Evolutionary conservation across 1,140 invertebrate species (phyloP), one percentile per base, ranked within the genome.

Genomic region (Brachionus angularis): DNA sequence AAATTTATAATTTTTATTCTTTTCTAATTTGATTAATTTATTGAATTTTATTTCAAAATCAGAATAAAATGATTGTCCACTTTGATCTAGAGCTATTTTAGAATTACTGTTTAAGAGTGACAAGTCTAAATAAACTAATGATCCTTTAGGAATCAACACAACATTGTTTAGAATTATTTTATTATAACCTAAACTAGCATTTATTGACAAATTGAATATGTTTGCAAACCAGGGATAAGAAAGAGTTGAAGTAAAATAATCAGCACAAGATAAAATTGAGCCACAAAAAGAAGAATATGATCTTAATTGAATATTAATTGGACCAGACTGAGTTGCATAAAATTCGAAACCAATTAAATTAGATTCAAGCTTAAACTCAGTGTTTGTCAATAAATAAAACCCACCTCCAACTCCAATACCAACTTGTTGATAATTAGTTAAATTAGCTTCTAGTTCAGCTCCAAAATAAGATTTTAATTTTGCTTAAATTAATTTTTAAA

Each of bases 1-100:
- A 55, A 55, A 55, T 55, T 31, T 55, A n/a, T 34, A 55, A 55
- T 55, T 55, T 55, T 55, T 55, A 33, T 33, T 55, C 33, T 55
- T 12, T n/a, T 55, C 34, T 16, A 55, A 33, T 4, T 31, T 27
- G 3, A n/a, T 34, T 10, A 55, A 55, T 33, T 8, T 55, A n/a
- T 27, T 16, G 21, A 16, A 31, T 33, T 23, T 27, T 3, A 55
- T 4, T 10, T 14, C 21, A 34, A 16, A 55, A 18, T 55, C 52
- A 10, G 52, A 55, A 33, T 34, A 55, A 5, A 31, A 31, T n/a
- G 52, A 27, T 31, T 33, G 8, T 27, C 52, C 52, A 18, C 52
- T 55, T 18, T 33, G 16, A 55, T 55, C 52, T 5, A 33, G 34
- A 12, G 52, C 29, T 21, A 55, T 18, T 33, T n/a, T 14, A 34